Evolutionary conservation across 2,113 vertebrate species (phyloP), one percentile per base, ranked within the genome.

Genomic region (Coptodon rendalli): DNA sequence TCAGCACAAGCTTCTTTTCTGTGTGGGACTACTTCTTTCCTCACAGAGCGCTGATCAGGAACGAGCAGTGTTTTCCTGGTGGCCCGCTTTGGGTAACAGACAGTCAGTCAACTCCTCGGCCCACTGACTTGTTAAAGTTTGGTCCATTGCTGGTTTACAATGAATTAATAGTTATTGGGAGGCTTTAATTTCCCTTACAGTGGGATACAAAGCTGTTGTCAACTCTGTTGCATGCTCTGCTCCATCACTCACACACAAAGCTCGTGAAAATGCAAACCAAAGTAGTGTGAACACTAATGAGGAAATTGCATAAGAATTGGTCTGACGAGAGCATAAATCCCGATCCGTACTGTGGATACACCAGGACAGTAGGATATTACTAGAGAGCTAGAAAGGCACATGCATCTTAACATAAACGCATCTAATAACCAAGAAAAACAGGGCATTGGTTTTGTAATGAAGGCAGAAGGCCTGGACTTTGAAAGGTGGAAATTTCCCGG

Each of bases 401-500:
- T 61, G 48, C 63, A 78, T 88, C 54, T 71, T n/a, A 10, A 54
- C 61, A 82, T 34, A 9, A 29, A 87, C n/a, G 40, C 85, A 89
- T 83, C 73, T 19, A 38, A 82, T 63, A 83, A 80, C 16, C 53
- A 66, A 9, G n/a, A 27, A 86, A 66, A 84, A 73, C 54, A 59
- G 54, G 9, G 50, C 78, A 73, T 19, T 73, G 83, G 66, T 53
- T 83, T 63, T 82, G 71, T 84, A 91, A 89, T 92, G 86, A 92
- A 57, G 89, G 85, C 79, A 71, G 24, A 54, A 38, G 80, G 79
- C 83, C 86, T 52, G 84, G 53, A 89, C 82, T 91, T 87, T 88
- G 54, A 87, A 92, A 89, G 78, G 89, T 88, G 84, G 79, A 93
- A 89, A 95, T 91, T 93, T 94, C 91, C 93, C 91, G 7, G 14